Percentiles rank a stretch among this genome's conserved stretches.
phyloP scores from a whole-genome alignment of 37 sponge, comb jelly and placozoan species.

The Oscarella lobularis region DNA sequence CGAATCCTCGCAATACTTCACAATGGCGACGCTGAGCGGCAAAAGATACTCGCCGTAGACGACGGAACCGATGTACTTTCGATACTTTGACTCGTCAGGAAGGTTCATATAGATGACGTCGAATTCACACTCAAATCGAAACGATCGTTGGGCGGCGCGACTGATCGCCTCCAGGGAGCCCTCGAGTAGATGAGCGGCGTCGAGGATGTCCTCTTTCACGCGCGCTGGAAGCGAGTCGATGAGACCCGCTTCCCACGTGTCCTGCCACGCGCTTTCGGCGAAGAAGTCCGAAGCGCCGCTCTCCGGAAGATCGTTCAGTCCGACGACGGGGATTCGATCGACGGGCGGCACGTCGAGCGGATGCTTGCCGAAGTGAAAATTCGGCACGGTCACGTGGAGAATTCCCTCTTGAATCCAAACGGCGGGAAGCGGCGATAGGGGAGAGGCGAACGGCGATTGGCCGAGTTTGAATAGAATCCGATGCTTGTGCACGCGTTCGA shows the following conservation, averaged over 20 bases:
- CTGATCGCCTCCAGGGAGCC: constrained; percentile 1
- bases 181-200: neutral
- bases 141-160: neutral
- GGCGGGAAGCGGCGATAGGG: neutral
- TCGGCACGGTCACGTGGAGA: neutral
- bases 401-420: neutral
- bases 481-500: neutral
- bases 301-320: neutral
- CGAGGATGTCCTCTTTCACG: neutral
- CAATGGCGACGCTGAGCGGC: neutral
- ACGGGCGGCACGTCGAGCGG: neutral
- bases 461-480: neutral
- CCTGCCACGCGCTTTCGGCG: neutral
- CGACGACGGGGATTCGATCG: constrained; percentile 1
- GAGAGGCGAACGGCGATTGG: neutral
- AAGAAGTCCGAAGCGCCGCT: neutral
- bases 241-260: neutral
- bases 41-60: neutral
- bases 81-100: neutral
- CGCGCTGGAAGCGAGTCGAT: neutral
- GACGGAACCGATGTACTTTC: neutral
- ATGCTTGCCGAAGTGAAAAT: neutral
- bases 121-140: neutral
- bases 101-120: neutral
- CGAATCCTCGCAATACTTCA: neutral